Base-by-base conservation (phyloP, 2,888 invertebrate genomes). In the Lycia hirtaria region DNA sequence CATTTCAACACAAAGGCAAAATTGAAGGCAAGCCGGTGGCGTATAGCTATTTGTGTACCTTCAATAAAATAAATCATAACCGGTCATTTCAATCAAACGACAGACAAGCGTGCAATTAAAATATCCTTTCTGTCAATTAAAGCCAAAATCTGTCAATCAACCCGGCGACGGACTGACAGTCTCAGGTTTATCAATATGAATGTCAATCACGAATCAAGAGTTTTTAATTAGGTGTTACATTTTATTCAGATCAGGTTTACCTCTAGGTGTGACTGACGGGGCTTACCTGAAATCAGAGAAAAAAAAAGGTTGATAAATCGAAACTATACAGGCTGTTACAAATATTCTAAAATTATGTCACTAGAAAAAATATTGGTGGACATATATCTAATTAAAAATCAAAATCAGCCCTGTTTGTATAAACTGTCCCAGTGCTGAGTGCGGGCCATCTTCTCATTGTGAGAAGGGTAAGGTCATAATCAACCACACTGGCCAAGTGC, bases 141-240 rank as follows among this genome's bases (percentile, higher is more conserved):
- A 72, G 73, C 72, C 77, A 80, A 85, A 88, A 86, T 75, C 78
- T 81, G 87, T 87, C 88, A 86, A 81, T 89, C 88, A 85, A 62
- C 19, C 32, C 62, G 71, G 72, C 67, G 74, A 75, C 76, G 66
- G 67, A 71, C 71, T 70, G 76, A 72, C 75, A 68, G 72, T 72
- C 69, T 67, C 66, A 61, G 72, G 69, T 69, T 80, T 79, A 80
- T 77, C 79, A 58, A 56, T 60, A 56, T 53, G 35, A 30, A 53
- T 55, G 65, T 67, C 67, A 65, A 63, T 67, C 67, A 63, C 26
- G 24, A 28, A 28, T 45, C 40, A 30, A 24, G 15, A 26, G 35
- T 45, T n/a, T 32, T 26, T 43, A 26, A 48, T 35, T 33, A 24
- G 28, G 6, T 15, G 4, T 38, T n/a, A 15, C n/a, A 41, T 28